phyloP scores from a whole-genome alignment of 2,888 invertebrate species.

The Bembecia ichneumoniformis region DNA sequence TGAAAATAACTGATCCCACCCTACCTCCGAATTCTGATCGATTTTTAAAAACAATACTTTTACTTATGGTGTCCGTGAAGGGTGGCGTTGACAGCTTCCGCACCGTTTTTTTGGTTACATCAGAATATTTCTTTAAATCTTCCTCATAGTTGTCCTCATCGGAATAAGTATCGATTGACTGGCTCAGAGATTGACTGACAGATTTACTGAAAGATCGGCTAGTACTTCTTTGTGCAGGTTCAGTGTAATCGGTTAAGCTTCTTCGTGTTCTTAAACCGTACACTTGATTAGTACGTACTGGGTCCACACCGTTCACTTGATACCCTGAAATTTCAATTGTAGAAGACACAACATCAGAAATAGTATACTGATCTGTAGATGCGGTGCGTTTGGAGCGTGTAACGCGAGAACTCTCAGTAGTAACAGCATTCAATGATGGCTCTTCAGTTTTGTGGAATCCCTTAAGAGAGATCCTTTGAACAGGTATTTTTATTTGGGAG shows the following conservation, averaged over 20 bases:
- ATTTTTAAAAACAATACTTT: slow-evolving; percentile 25
- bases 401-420: slow-evolving; percentile 32
- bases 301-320: slow-evolving; percentile 41
- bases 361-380: slow-evolving; percentile 23
- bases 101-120: slow-evolving; percentile 18
- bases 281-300: slow-evolving; percentile 22
- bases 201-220: slow-evolving; percentile 35
- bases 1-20: slow-evolving; percentile 36
- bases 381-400: slow-evolving; percentile 46
- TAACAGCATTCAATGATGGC: slow-evolving; percentile 21
- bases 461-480: neutral
- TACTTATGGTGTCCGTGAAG: slow-evolving; percentile 35
- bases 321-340: slow-evolving; percentile 27
- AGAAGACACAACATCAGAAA: slow-evolving; percentile 11
- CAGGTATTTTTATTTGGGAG: slow-evolving; percentile 19
- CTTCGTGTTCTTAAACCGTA: slow-evolving; percentile 38
- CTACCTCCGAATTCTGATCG: slow-evolving; percentile 59
- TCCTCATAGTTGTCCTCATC: slow-evolving; percentile 54
- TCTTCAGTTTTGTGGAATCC: slow-evolving; percentile 8
- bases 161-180: slow-evolving; percentile 48
- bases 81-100: slow-evolving; percentile 55
- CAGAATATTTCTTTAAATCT: slow-evolving; percentile 26
- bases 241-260: slow-evolving; percentile 29
- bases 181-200: slow-evolving; percentile 47
- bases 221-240: neutral